Evolutionary conservation across 2,888 invertebrate genomes (phyloP), one percentile per base, ranked within the genome.

Genomic region (Ecliptopera silaceata): DNA sequence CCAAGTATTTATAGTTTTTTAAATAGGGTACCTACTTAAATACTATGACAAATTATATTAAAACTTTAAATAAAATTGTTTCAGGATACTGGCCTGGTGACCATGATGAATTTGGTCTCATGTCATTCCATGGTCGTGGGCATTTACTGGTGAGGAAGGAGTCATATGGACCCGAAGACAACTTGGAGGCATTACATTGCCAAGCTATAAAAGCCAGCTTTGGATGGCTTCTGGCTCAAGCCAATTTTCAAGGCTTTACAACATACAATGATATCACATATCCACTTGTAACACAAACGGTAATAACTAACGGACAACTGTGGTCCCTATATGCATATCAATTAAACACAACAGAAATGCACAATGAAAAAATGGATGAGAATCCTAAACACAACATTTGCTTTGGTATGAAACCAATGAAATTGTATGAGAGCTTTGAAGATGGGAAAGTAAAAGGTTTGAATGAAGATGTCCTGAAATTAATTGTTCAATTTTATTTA

Each of bases 311-410:
- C 85, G 99, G 99, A 0, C 93, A 95, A 65, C 78, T 93, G 3
- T 98, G 97, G 94, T 95, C 96, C 0, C 95, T 99, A 65, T 96
- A 95, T 75, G 93, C 95, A 11, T 99, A 98, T 79, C 99, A 99
- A 82, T 84, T 99, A 55, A 99, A 99, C 79, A 98, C 98, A 0
- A 92, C 94, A 31, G 75, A 93, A 11, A 82, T 96, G 67, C 94
- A 96, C 71, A 87, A 93, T 26, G 92, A 94, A 65, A 77, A 93
- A 68, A 84, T 93, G n/a, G 84, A 92, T 31, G 91, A 91, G 10
- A 97, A 97, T 83, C 93, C 93, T 0, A 93, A 94, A 67, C 91
- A 93, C 45, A 98, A 98, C 79, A 77, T 97, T 34, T 97, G 97
- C 74, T 97, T 96, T 93, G 94, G 94, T 8, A 95, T 95, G 1